These are phyloP conservation scores for Sinentomon sp. DNA, from an alignment of 2,888 invertebrate species.

Conservation along the genomic window DNA sequence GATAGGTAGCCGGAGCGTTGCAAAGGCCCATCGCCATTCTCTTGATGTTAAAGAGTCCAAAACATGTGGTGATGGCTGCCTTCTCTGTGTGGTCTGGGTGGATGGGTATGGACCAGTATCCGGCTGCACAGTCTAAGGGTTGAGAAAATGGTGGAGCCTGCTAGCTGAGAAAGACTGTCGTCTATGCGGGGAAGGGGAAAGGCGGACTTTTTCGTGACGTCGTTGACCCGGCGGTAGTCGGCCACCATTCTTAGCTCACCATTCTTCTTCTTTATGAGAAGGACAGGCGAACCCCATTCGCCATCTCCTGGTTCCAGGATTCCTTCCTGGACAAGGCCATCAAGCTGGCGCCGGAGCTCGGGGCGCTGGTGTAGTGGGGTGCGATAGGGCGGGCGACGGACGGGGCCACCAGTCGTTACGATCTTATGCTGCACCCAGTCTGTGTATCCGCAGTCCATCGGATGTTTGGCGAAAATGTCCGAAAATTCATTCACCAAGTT, in stretches of 20 bases:
- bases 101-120: no score
- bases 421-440: no score
- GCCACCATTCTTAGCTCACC: not conserved
- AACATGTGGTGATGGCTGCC: conserved; percentile 7
- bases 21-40: conserved; percentile 6
- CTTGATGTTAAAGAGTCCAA: conserved; percentile 4
- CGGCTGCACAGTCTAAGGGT: conserved; percentile 9
- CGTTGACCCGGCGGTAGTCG: conserved; percentile 3
- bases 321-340: no score
- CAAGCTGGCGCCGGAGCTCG: no score
- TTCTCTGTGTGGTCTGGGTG: not conserved
- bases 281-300: no score
- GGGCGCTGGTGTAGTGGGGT: no score
- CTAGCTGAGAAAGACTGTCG: conserved; percentile 2
- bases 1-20: conserved; percentile 6
- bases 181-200: conserved; percentile 2
- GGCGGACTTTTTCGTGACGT: not conserved
- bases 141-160: conserved; percentile 4
- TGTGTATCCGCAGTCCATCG: no score
- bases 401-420: no score
- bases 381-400: no score
- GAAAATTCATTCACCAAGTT: no score
- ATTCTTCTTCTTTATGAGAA: not conserved
- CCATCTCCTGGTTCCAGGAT: no score
- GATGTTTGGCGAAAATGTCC: no score